A percentile compares a stretch with the other conserved stretches of the same genome.
Conservation (phyloP, 92 coral and sea anemone species). For the Montipora capitata region DNA sequence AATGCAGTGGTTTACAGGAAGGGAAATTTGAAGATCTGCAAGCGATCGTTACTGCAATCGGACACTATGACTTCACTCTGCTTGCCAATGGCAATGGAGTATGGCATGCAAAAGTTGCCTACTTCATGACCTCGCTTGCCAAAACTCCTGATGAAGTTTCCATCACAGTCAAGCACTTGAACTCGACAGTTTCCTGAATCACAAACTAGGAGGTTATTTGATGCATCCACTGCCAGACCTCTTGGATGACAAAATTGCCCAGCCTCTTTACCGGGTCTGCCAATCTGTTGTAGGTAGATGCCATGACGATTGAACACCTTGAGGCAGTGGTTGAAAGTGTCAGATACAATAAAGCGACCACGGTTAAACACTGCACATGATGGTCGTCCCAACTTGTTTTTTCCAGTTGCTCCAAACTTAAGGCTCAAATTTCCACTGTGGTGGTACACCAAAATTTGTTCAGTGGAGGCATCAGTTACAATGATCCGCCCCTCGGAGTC, state of each 20-base stretch:
- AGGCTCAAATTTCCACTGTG: slow-evolving; percentile 69
- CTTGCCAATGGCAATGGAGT: slow-evolving; percentile 55
- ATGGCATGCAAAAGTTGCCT: slow-evolving; percentile 75
- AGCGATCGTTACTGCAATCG: slow-evolving; percentile 70
- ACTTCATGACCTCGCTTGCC: slow-evolving; percentile 54
- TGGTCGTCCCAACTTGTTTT: slow-evolving; percentile 55
- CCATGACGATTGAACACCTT: slow-evolving; percentile 77
- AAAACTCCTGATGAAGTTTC: slow-evolving; percentile 73
- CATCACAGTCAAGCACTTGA: slow-evolving; percentile 75
- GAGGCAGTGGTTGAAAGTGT: slow-evolving; percentile 79
- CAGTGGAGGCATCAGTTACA: slow-evolving; percentile 65
- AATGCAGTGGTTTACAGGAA: neutral
- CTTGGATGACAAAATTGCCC: slow-evolving; percentile 75
- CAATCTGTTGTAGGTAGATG: slow-evolving; percentile 59
- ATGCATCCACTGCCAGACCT: slow-evolving; percentile 70
- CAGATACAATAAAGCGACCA: slow-evolving; percentile 77
- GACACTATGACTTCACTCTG: slow-evolving; percentile 57
- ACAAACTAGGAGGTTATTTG: slow-evolving; percentile 72
- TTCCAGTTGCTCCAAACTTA: slow-evolving; percentile 72
- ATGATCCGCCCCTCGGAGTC: slow-evolving; percentile 74
- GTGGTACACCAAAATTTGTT: slow-evolving; percentile 69
- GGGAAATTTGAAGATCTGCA: slow-evolving; percentile 57
- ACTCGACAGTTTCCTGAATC: slow-evolving; percentile 77
- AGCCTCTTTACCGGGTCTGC: slow-evolving; percentile 67
- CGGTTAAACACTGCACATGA: slow-evolving; percentile 72